Conservation (phyloP, 2,797 vertebrate genomes). For the Ceyx erithaca region DNA sequence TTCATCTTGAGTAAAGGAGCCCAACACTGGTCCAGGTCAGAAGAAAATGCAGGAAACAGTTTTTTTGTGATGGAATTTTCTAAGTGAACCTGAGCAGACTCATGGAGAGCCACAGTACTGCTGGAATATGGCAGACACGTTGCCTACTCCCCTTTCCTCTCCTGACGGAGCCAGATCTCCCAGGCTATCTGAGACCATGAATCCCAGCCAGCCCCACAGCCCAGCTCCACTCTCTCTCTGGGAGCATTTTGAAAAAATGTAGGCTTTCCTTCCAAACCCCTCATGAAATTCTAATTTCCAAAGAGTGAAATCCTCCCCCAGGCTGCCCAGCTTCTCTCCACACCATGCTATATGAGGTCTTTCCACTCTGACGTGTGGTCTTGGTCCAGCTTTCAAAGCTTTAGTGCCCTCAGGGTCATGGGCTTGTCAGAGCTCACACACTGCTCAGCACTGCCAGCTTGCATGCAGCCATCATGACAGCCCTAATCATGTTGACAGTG, state of each 20-base stretch:
- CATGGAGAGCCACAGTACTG: background rate
- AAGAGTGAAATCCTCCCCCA: rapidly evolving
- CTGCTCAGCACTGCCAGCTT: rapidly evolving
- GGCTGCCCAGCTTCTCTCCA: background rate
- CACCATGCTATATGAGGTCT: rapidly evolving
- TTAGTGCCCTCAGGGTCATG: rapidly evolving
- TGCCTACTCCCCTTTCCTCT: background rate
- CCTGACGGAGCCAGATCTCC: background rate
- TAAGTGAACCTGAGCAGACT: background rate
- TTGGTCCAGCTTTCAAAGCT: background rate
- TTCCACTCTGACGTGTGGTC: rapidly evolving
- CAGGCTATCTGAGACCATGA: background rate
- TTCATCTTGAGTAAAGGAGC: background rate
- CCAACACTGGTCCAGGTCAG: background rate
- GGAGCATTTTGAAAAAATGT: background rate
- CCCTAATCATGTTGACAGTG: rapidly evolving
- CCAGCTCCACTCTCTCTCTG: background rate
- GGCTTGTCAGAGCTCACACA: rapidly evolving
- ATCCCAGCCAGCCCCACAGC: background rate
- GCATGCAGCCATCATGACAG: rapidly evolving
- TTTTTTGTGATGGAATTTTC: background rate
- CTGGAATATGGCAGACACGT: background rate
- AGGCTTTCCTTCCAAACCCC: background rate
- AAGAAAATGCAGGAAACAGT: background rate
- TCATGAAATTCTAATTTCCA: background rate